Evolutionary conservation across 2,797 vertebrate genomes (phyloP).

Genomic region (Lithobates sylvaticus): DNA sequence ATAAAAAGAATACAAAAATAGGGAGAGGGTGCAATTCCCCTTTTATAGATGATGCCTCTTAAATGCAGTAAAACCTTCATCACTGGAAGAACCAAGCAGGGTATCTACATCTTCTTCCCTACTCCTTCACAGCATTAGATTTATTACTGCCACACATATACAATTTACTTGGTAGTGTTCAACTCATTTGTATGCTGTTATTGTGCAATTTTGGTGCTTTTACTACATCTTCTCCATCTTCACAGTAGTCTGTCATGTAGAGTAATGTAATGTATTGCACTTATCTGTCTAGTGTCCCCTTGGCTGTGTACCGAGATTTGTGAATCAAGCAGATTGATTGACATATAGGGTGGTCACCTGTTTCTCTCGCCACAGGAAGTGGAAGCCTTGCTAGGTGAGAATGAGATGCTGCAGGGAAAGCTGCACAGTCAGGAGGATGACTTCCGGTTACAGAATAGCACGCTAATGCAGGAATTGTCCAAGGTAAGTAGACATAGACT

Average conservation of each 20-base stretch:
- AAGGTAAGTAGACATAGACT: slow-evolving; percentile 71
- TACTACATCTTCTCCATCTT: too few relatives aligned
- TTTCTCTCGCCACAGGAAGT: slow-evolving; percentile 79
- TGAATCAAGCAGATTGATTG: neutral
- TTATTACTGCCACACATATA: too few relatives aligned
- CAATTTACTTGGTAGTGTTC: too few relatives aligned
- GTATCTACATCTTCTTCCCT: too few relatives aligned
- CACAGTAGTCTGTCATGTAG: too few relatives aligned
- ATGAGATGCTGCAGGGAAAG: slow-evolving; percentile 93
- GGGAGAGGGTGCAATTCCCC: too few relatives aligned
- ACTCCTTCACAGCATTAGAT: too few relatives aligned
- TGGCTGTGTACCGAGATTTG: neutral
- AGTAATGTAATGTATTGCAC: neutral
- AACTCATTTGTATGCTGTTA: neutral
- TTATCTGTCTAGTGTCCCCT: neutral
- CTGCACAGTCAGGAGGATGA: slow-evolving; percentile 95
- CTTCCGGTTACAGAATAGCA: slow-evolving; percentile 93
- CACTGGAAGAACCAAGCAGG: neutral
- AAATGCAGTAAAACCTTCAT: neutral
- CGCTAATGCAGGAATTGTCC: slow-evolving; percentile 90
- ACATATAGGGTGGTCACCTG: neutral
- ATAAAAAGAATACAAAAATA: too few relatives aligned
- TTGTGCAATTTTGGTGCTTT: neutral
- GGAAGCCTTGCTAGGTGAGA: slow-evolving; percentile 89
- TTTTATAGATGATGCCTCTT: neutral